These are phyloP conservation scores for Thysanoteuthis rhombus DNA, from an alignment of 2,888 invertebrate species.

Conservation along the genomic window DNA sequence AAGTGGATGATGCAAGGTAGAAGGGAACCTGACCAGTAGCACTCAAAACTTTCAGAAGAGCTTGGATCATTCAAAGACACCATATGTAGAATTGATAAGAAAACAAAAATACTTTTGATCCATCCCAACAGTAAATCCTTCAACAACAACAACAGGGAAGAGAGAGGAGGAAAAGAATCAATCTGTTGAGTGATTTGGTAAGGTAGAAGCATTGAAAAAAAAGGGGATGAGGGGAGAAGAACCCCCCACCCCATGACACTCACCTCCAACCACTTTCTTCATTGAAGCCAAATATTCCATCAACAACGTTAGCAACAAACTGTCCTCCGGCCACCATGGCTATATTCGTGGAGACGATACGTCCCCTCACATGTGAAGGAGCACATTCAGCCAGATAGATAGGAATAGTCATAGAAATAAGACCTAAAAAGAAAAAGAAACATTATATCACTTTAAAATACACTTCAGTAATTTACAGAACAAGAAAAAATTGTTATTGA, in stretches of 20 bases:
- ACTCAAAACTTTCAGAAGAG: too few relatives aligned
- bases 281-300: conserved; percentile 70
- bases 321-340: conserved; percentile 72
- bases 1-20: too few relatives aligned
- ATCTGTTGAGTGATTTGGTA: too few relatives aligned
- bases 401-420: conserved; percentile 72
- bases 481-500: neutral
- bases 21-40: too few relatives aligned
- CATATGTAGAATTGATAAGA: too few relatives aligned
- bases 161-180: too few relatives aligned
- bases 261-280: conserved; percentile 71
- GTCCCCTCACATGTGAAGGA: conserved; percentile 70
- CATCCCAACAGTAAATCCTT: too few relatives aligned
- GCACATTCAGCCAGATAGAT: conserved; percentile 73
- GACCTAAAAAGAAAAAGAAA: conserved; percentile 60
- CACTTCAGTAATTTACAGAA: neutral
- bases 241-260: conserved; percentile 23
- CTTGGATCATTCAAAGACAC: too few relatives aligned
- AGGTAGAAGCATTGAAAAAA: too few relatives aligned
- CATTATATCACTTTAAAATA: conserved; percentile 18
- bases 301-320: conserved; percentile 70
- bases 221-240: neutral
- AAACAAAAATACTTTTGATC: too few relatives aligned
- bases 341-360: conserved; percentile 70
- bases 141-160: too few relatives aligned